These are phyloP conservation scores for Cuniculus paca DNA, from an alignment of 2,797 vertebrate species.

Conservation along the genomic window DNA sequence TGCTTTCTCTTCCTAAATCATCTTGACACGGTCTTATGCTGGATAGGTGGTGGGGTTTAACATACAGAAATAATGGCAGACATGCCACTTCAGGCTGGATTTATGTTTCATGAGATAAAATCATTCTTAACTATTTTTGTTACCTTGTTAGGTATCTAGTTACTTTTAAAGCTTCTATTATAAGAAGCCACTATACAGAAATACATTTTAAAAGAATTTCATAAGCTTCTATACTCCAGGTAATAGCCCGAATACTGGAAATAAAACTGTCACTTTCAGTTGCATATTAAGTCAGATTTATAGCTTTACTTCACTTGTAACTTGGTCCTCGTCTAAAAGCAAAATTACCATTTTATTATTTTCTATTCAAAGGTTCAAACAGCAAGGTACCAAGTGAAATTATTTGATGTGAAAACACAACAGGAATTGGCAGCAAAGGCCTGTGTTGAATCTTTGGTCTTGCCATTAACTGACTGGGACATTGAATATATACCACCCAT, in stretches of 20 bases:
- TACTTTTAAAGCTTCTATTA: constrained; percentile 57
- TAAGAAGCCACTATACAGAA: constrained; percentile 54
- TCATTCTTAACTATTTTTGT: constrained; percentile 44
- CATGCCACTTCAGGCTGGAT: background rate
- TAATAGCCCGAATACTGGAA: constrained; percentile 62
- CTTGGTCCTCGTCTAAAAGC: constrained; percentile 53
- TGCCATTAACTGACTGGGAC: background rate
- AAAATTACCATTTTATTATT: constrained; percentile 68
- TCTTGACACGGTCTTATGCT: rapidly evolving
- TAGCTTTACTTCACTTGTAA: constrained; percentile 57
- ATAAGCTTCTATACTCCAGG: background rate
- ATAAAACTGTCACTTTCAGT: constrained; percentile 55
- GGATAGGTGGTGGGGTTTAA: background rate
- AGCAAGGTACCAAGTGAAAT: constrained; percentile 45
- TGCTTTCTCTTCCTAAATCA: constrained; percentile 7
- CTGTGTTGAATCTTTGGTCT: background rate
- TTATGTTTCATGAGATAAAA: constrained; percentile 54
- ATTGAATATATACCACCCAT: background rate
- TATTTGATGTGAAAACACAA: constrained; percentile 3
- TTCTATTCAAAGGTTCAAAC: constrained; percentile 49
- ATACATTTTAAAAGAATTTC: constrained; percentile 32
- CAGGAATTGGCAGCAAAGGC: background rate
- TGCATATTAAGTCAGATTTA: constrained; percentile 64
- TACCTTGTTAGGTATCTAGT: background rate
- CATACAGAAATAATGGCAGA: background rate